Percentiles rank a stretch among this genome's conserved stretches.
Evolutionary conservation across 2,888 invertebrate genomes (phyloP).

Genomic region (Julus scandinavius): DNA sequence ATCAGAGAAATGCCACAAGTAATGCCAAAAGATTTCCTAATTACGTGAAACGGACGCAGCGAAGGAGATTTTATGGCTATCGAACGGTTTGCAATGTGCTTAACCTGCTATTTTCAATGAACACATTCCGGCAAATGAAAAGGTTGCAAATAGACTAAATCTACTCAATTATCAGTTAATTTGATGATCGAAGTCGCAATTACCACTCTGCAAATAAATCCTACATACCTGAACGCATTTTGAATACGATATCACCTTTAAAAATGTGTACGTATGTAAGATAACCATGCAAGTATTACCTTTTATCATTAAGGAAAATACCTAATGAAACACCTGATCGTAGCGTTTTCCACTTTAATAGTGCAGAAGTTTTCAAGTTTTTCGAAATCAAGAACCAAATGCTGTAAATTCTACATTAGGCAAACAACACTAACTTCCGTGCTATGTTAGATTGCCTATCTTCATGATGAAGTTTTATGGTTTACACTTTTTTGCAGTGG

Average conservation of each 20-base stretch:
- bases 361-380: too few relatives aligned
- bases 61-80: slow-evolving; percentile 2
- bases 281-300: too few relatives aligned
- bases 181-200: background rate
- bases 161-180: background rate
- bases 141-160: background rate
- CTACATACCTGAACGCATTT: background rate
- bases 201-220: background rate
- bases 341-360: too few relatives aligned
- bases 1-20: slow-evolving; percentile 37
- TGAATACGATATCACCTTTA: background rate
- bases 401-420: too few relatives aligned
- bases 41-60: background rate
- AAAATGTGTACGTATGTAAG: background rate
- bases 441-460: too few relatives aligned
- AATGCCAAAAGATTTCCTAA: slow-evolving; percentile 41
- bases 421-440: too few relatives aligned
- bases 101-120: slow-evolving; percentile 5
- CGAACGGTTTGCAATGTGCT: background rate
- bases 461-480: too few relatives aligned
- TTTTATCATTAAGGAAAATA: too few relatives aligned
- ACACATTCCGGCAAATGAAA: background rate
- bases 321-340: too few relatives aligned
- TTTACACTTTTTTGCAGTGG: too few relatives aligned
- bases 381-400: too few relatives aligned